Conservation (phyloP, 1,140 invertebrate species). For the Phymorhynchus buccinoides region DNA sequence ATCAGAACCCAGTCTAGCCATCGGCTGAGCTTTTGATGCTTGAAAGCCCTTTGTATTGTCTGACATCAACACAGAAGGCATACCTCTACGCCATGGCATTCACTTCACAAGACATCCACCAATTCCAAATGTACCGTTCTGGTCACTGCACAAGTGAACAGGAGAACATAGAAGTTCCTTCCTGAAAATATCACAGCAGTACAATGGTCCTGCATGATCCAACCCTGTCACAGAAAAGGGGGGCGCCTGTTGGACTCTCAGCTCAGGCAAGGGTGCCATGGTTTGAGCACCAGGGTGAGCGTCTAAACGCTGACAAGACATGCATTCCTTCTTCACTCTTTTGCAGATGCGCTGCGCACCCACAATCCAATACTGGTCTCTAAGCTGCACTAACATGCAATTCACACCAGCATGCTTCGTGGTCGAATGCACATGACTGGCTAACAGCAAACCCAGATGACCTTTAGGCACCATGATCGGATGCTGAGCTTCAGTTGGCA, state of each 20-base stretch:
- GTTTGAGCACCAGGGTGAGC: constrained; percentile 1
- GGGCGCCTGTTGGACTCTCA: neutral
- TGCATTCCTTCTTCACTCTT: neutral
- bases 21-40: neutral
- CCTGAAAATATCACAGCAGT: neutral
- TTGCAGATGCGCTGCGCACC: neutral
- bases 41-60: constrained; percentile 24
- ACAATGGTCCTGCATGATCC: constrained; percentile 29
- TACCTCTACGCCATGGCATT: constrained; percentile 4
- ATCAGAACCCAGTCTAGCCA: neutral
- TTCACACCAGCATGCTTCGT: neutral
- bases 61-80: constrained; percentile 5
- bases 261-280: neutral
- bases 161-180: constrained; percentile 15
- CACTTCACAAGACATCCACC: neutral
- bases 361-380: constrained; percentile 32
- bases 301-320: constrained; percentile 11
- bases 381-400: neutral
- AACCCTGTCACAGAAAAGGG: constrained; percentile 10
- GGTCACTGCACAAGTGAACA: constrained; percentile 19
- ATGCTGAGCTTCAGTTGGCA: constrained; percentile 7
- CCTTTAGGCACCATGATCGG: constrained; percentile 21
- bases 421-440: neutral
- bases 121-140: constrained; percentile 15
- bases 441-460: constrained; percentile 5